Conservation (phyloP, 2,888 invertebrate genomes). For the Alloscopus bannaensis region DNA sequence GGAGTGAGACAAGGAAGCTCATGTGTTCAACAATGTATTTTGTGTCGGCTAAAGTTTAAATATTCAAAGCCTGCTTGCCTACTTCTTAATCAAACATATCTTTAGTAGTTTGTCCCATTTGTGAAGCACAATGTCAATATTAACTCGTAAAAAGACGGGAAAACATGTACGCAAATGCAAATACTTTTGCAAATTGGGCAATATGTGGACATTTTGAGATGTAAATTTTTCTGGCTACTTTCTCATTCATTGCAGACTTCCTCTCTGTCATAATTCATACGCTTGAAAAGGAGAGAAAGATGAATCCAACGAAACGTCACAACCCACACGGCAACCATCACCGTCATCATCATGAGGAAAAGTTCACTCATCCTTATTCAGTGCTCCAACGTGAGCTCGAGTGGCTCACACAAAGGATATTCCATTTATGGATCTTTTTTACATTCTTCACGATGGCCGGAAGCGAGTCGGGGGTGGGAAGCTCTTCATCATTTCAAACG, state of each 20-base stretch:
- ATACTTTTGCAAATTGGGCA: too few relatives aligned
- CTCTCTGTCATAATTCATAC: not conserved
- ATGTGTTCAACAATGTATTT: too few relatives aligned
- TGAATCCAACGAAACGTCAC: not conserved
- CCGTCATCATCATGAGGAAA: too few relatives aligned
- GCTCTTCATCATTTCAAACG: constrained; percentile 38
- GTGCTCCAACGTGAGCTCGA: constrained; percentile 6
- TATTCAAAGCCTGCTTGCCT: too few relatives aligned
- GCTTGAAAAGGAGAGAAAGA: not conserved
- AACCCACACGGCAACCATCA: not conserved
- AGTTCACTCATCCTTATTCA: not conserved
- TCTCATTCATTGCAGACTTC: not conserved
- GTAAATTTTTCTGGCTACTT: too few relatives aligned
- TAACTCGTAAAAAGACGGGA: too few relatives aligned
- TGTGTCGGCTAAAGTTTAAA: too few relatives aligned
- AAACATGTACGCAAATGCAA: too few relatives aligned
- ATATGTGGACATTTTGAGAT: too few relatives aligned
- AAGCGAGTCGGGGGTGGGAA: constrained; percentile 54
- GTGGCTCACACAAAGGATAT: constrained; percentile 51
- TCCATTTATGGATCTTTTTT: constrained; percentile 56
- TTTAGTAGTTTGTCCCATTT: not conserved
- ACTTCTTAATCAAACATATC: not conserved
- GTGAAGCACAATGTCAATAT: not conserved
- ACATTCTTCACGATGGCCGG: constrained; percentile 51
- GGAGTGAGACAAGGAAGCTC: too few relatives aligned